Evolutionary conservation across 1,140 invertebrate genomes (phyloP), one percentile per base, ranked within the genome.

Genomic region (Drosophila aff.): DNA sequence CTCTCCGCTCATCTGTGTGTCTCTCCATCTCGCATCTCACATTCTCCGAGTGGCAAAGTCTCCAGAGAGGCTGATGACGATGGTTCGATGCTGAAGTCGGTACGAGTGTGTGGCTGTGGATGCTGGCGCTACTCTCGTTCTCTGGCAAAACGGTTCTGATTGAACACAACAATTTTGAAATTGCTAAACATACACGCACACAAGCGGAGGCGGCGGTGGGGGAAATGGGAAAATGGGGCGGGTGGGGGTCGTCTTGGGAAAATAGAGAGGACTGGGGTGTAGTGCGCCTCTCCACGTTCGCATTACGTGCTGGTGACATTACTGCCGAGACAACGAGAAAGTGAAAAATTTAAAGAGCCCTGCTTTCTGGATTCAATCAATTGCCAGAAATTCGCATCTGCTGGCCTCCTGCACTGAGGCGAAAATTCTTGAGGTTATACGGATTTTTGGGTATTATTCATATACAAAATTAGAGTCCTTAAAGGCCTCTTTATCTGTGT

Each of bases 101-200:
- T 38, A 21, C 52, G 53, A 40, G 36, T 47, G 16, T 52, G 26
- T 47, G 66, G 31, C 61, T 65, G 76, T n/a, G 8, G 53, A 21
- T 47, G 57, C 33, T 43, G 50, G 38, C 79, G 66, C 67, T 69
- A 63, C 55, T 50, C n/a, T 52, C 28, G 50, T 52, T 33, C 50
- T 62, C 77, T 61, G 53, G 81, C 72, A 74, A 72, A 84, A 68
- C 53, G 68, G 41, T 64, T 84, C 76, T 87, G 84, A 87, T 87
- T 87, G 85, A 87, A 81, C 85, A 89, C 84, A 87, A 87, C 84
- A 89, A 84, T 83, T 89, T 87, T 84, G 59, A 87, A 89, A 87
- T 89, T 84, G 84, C 84, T 75, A 68, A 78, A 67, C 77, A 87
- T 73, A 80, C 41, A 74, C 49, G 36, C 63, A 67, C 63, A 55